Evolutionary conservation across 2,113 vertebrate species (phyloP), one percentile per base, ranked within the genome.

Genomic region (Picathartes gymnocephalus): DNA sequence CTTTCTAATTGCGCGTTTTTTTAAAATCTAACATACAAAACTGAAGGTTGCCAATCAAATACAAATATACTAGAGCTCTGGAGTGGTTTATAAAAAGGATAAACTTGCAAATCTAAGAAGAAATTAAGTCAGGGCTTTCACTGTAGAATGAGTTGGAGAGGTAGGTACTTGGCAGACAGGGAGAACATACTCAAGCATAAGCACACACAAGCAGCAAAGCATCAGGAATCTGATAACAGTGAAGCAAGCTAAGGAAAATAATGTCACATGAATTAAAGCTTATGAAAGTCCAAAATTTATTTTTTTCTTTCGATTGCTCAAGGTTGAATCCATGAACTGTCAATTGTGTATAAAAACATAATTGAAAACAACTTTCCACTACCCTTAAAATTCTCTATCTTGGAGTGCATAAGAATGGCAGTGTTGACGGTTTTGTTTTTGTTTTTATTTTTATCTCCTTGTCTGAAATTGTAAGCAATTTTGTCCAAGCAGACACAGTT

Each of bases 1-100:
- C 50, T 83, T 94, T 77, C 47, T 92, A 94, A 95, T 71, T 95
- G 87, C 73, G 5, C 53, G 58, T 23, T 81, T 69, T 47, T 35
- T 0, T 62, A 19, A 39, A 86, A 84, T 40, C 23, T 51, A 68
- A 57, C 42, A 78, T 89, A 76, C 51, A 91, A 86, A 64, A 22
- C 30, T 70, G 51, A 77, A 92, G 58, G 72, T 42, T 76, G 85
- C 57, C 93, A 92, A 79, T 88, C 81, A 95, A 90, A 84, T 83
- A 81, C 30, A 76, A 94, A 87, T 56, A 50, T 88, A 42, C 15
- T 51, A 60, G 16, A 84, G 47, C 4, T 60, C 44, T 22, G 13
- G 15, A 13, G 13, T 56, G 5, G 30, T 66, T 61, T 64, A 40
- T 31, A 40, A 73, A 86, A 54, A 47, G 13, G 20, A 79, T 44